These are phyloP conservation scores for Lumbricus terrestris DNA, from an alignment of 2,888 invertebrate genomes.

Conservation along the genomic window DNA sequence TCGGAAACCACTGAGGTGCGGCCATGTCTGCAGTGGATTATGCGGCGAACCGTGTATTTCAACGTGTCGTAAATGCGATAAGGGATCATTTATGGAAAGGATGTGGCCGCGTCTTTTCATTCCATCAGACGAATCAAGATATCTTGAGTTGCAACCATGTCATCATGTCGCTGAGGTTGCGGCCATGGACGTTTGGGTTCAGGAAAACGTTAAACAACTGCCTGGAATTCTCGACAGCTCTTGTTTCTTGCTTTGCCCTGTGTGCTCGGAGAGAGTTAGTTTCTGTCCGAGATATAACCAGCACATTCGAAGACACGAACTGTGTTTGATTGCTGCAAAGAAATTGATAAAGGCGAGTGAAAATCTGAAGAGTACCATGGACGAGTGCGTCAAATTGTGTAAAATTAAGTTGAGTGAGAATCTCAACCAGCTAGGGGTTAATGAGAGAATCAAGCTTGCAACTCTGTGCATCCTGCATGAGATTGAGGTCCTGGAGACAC, in stretches of 20 bases:
- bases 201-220: constrained; percentile 28
- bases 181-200: constrained; percentile 54
- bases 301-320: neutral
- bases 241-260: neutral
- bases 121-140: constrained; percentile 59
- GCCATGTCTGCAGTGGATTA: constrained; percentile 68
- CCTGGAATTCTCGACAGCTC: neutral
- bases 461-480: neutral
- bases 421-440: neutral
- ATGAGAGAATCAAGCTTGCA: neutral
- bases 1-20: constrained; percentile 60
- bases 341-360: neutral
- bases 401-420: neutral
- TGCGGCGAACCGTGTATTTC: constrained; percentile 73
- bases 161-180: constrained; percentile 54
- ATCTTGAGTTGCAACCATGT: constrained; percentile 52
- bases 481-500: neutral
- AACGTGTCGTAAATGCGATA: constrained; percentile 65
- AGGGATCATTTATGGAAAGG: constrained; percentile 46
- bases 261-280: neutral
- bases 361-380: neutral
- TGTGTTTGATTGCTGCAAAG: neutral
- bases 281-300: neutral
- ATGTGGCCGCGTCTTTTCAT: neutral
- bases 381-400: neutral